These are phyloP conservation scores for Cladopsammia gracilis DNA, from an alignment of 64 coral and sea anemone genomes.

Conservation along the genomic window DNA sequence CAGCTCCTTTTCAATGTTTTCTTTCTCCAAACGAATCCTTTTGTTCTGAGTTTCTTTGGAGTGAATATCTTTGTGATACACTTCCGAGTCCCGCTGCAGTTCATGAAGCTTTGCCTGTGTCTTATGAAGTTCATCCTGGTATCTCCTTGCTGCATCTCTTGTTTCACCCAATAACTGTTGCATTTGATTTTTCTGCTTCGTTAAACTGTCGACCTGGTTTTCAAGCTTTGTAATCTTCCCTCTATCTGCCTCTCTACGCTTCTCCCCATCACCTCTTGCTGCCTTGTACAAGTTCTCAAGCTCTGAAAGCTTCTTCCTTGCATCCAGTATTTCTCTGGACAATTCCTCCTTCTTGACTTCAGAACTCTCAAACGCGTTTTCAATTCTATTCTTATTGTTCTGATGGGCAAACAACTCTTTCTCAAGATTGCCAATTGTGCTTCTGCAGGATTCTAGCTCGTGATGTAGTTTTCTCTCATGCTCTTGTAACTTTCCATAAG, in stretches of 20 bases:
- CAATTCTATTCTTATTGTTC: constrained; percentile 58
- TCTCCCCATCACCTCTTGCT: constrained; percentile 68
- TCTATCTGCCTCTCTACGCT: constrained; percentile 63
- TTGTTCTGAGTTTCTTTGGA: constrained; percentile 73
- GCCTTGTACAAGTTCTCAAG: constrained; percentile 67
- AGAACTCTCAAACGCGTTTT: constrained; percentile 58
- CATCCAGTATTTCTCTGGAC: constrained; percentile 81
- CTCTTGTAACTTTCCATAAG: constrained; percentile 60
- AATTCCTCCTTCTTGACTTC: constrained; percentile 60
- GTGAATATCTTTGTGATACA: constrained; percentile 56
- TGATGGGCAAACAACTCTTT: constrained; percentile 53
- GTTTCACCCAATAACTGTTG: constrained; percentile 73
- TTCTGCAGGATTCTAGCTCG: constrained; percentile 50
- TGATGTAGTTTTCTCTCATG: constrained; percentile 79
- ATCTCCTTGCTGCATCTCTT: constrained; percentile 27
- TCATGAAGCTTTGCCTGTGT: constrained; percentile 59
- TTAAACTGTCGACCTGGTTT: constrained; percentile 79
- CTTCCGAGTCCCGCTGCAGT: constrained; percentile 43
- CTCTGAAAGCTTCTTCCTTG: constrained; percentile 76
- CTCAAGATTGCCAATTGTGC: constrained; percentile 66
- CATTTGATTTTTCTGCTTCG: constrained; percentile 70
- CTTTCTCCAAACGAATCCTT: constrained; percentile 79
- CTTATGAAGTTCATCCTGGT: constrained; percentile 66
- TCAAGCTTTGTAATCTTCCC: constrained; percentile 86
- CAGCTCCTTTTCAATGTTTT: constrained; percentile 63